Base-by-base conservation (phyloP, 1,140 invertebrate species). In the Chironomus tepperi region DNA sequence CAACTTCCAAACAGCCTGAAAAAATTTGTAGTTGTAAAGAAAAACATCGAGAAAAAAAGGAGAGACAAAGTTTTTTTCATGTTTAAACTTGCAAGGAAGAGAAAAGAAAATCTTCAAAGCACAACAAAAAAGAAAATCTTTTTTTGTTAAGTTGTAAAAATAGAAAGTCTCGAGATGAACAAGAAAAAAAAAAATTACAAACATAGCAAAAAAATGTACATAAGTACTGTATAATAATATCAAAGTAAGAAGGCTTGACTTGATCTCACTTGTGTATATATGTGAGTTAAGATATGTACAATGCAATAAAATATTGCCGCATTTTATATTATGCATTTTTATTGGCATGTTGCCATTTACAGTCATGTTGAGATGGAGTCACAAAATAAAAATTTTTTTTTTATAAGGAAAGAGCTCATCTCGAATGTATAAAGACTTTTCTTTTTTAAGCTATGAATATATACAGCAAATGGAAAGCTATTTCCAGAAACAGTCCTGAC, bases 321-420 rank as follows among this genome's bases (percentile, higher is more conserved):
- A 57, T 57, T 57, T 57, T 57, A 57, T 57, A 34, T 34, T 34
- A 57, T 57, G 47, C 47, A 57, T 57, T 57, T 34, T 57, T 57
- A 57, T 57, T 57, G 47, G 47, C 47, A 57, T 57, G 12, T 57
- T 57, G 47, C 47, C 47, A 57, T 57, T 57, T 57, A 57, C 47
- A 57, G 47, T 57, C 47, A 57, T 57, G 47, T 57, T 57, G 5
- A 57, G n/a, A 57, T n/a, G 12, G 12, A 12, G n/a, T n/a, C 47
- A 57, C 47, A n/a, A 57, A n/a, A 57, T 15, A 34, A 34, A 34
- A 34, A n/a, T n/a, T n/a, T n/a, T n/a, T n/a, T n/a, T 34, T 34
- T 1, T 34, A 34, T 34, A 34, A 34, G 24, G 24, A 34, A 34
- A 34, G 5, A 34, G 24, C 24, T 34, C 24, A 34, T 34, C 24